phyloP scores from a whole-genome alignment of 2,113 vertebrate genomes.

The Sciurus niger region DNA sequence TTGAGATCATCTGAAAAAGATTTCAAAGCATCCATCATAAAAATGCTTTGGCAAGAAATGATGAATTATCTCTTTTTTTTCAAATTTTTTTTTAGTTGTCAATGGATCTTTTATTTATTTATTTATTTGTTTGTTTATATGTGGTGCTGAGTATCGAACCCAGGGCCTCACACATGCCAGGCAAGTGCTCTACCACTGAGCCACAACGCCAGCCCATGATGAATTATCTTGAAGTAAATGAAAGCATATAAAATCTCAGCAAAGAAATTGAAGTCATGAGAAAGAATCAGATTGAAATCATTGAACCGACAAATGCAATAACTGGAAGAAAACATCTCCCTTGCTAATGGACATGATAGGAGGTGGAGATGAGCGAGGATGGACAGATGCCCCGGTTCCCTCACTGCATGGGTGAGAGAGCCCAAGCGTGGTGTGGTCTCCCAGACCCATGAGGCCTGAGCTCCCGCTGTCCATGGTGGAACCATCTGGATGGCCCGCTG shows the following conservation, averaged over 20 bases:
- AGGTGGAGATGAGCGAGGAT: background rate
- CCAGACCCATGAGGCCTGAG: background rate
- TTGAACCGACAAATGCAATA: background rate
- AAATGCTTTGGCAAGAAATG: conserved; percentile 38
- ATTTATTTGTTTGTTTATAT: too few relatives aligned
- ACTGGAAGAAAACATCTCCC: background rate
- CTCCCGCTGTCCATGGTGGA: background rate
- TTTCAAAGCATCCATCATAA: conserved; percentile 41
- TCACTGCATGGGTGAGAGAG: background rate
- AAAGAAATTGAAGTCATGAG: conserved; percentile 10
- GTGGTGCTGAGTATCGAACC: too few relatives aligned
- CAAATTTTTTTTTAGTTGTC: too few relatives aligned
- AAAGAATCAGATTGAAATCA: conserved; percentile 36
- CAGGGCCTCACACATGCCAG: too few relatives aligned
- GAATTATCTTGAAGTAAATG: conserved; percentile 53
- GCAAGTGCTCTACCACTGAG: too few relatives aligned
- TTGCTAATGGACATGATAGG: background rate
- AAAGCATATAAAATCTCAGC: conserved; percentile 37
- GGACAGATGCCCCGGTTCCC: background rate
- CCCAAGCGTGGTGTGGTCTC: background rate
- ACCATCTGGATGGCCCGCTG: background rate
- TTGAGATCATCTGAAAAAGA: conserved; percentile 40
- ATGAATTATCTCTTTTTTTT: background rate
- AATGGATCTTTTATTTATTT: too few relatives aligned
- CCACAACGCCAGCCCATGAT: background rate